Percentiles rank a stretch among this genome's conserved stretches.
Conservation (phyloP, 2,113 vertebrate species). For the Leptobrachium ailaonicum region DNA sequence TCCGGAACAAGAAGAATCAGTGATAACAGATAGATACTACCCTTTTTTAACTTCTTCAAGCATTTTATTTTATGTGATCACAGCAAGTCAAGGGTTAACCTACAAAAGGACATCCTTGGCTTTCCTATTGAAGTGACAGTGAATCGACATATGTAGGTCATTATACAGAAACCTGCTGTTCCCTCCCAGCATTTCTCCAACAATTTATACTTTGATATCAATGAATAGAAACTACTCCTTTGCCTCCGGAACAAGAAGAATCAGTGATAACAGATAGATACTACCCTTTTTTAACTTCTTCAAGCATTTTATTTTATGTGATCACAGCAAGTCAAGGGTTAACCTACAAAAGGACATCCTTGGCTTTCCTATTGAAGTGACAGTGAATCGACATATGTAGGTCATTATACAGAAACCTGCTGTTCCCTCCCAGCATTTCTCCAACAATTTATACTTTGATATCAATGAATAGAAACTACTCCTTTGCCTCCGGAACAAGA, state of each 20-base stretch:
- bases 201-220: conserved; percentile 9
- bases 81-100: conserved; percentile 26
- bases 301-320: too few species aligned
- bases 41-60: too few species aligned
- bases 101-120: neutral
- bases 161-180: conserved; percentile 37
- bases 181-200: conserved; percentile 12
- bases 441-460: conserved; percentile 6
- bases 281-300: too few species aligned
- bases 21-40: too few species aligned
- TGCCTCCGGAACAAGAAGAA: too few species aligned
- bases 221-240: too few species aligned
- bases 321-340: conserved; percentile 21
- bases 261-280: too few species aligned
- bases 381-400: conserved; percentile 13
- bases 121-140: neutral
- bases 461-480: too few species aligned
- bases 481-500: too few species aligned
- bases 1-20: too few species aligned
- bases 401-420: conserved; percentile 34
- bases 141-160: conserved; percentile 23
- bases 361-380: neutral
- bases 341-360: neutral
- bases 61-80: too few species aligned
- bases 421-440: conserved; percentile 28